Evolutionary conservation across 2,113 vertebrate genomes (phyloP), one percentile per base, ranked within the genome.

Genomic region (Catharus bicknelli): DNA sequence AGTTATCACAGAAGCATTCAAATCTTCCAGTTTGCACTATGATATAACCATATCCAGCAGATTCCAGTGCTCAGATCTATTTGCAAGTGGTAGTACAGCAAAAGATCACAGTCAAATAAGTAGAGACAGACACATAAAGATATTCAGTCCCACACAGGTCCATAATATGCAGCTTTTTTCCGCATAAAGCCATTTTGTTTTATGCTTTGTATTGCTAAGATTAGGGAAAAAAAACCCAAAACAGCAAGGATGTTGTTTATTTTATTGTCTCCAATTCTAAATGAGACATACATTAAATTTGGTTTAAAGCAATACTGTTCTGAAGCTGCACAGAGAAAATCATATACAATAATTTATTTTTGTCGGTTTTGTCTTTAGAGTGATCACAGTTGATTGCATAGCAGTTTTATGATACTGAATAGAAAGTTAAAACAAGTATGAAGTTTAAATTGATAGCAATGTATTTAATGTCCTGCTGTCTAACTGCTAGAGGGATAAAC

Each of bases 401-500:
- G 86, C 87, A 45, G 80, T 78, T 86, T 88, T 79, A 85, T 59
- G 70, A 54, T 67, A 47, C 47, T 67, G 57, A 27, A 59, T 92
- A 45, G 27, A 91, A 94, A 91, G 47, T 57, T 27, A 91, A 76
- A 90, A 63, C 86, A 67, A 77, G 64, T 82, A 54, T 10, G 12
- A 92, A 88, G 64, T 85, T 95, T 76, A 86, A 91, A 95, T 57
- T 86, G 72, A 42, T 72, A 86, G 67, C 40, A 70, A 84, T 21
- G 50, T 95, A 69, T 45, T 70, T 85, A 69, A 86, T 78, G 72
- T 32, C 81, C 81, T 95, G 57, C 85, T 94, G 90, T 90, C 74
- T 93, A 84, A 94, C 36, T 89, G 88, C 95, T 92, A 61, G 78
- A 89, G 95, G 90, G 68, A 82, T 95, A 96, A 95, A 95, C 90